Percentiles rank a stretch among this genome's conserved stretches.
These are phyloP conservation scores for Psittacula derbiana DNA, from an alignment of 2,797 vertebrate genomes.

Conservation along the genomic window DNA sequence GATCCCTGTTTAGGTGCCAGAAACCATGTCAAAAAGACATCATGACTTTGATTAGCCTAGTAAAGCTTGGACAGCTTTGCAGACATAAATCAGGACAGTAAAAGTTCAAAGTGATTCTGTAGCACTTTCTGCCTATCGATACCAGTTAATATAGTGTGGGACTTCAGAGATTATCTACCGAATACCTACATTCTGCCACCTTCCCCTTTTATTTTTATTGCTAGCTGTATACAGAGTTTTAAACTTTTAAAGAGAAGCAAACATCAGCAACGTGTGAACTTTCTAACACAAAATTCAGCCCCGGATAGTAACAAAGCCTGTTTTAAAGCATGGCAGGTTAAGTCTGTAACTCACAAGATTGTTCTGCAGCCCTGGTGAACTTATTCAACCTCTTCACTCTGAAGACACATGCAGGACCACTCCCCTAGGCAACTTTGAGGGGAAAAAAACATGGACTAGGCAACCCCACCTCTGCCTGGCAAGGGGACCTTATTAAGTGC, in stretches of 20 bases:
- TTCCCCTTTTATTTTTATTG: background rate
- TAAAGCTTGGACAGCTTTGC: background rate
- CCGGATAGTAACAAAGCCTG: background rate
- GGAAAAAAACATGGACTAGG: background rate
- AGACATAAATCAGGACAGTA: background rate
- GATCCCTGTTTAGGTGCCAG: background rate
- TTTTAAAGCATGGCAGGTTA: background rate
- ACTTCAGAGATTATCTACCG: background rate
- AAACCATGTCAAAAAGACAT: background rate
- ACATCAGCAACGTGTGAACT: background rate
- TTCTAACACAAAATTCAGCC: background rate
- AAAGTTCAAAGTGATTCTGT: background rate
- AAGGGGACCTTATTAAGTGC: background rate
- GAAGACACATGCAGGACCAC: background rate
- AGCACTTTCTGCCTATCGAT: background rate
- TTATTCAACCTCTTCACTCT: background rate
- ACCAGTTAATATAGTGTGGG: background rate
- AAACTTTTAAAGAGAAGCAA: background rate
- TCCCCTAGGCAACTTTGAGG: background rate
- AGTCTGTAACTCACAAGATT: background rate
- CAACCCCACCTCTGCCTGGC: accelerated
- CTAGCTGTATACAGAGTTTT: background rate
- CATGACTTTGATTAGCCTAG: background rate
- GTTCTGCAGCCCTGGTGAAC: background rate
- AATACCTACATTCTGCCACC: accelerated